phyloP scores from a whole-genome alignment of 2,113 vertebrate species.

The Leiothrix lutea region DNA sequence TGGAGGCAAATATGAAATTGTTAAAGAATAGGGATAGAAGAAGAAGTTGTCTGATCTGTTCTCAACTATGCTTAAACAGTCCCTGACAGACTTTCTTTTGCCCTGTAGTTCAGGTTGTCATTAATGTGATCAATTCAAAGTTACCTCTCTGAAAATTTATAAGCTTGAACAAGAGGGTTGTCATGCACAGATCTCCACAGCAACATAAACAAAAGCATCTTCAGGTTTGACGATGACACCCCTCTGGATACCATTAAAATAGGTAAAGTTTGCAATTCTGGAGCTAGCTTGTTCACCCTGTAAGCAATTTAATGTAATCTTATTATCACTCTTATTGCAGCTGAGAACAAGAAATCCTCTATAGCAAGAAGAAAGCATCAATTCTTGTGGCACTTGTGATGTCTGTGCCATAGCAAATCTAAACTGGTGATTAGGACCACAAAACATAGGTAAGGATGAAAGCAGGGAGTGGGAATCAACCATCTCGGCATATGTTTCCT shows the following conservation, averaged over 20 bases:
- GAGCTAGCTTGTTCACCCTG: background rate
- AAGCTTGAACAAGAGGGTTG: background rate
- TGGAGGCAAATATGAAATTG: background rate
- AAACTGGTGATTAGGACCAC: background rate
- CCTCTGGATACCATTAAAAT: background rate
- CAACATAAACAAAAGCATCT: background rate
- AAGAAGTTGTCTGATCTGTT: background rate
- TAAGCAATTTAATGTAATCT: background rate
- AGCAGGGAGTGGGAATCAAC: fast-evolving
- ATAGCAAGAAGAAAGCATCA: background rate
- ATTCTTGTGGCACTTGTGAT: background rate
- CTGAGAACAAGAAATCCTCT: background rate
- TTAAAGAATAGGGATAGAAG: background rate
- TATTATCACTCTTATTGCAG: background rate
- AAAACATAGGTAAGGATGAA: fast-evolving
- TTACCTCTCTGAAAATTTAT: background rate
- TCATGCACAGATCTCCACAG: background rate
- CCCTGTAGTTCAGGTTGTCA: background rate
- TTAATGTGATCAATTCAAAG: background rate
- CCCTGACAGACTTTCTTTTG: background rate
- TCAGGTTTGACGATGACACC: background rate
- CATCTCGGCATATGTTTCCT: background rate
- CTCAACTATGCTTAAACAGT: background rate
- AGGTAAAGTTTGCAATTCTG: background rate
- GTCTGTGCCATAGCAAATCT: background rate